Evolutionary conservation across 2,888 invertebrate species (phyloP).

Genomic region (Agriopis leucophaearia): DNA sequence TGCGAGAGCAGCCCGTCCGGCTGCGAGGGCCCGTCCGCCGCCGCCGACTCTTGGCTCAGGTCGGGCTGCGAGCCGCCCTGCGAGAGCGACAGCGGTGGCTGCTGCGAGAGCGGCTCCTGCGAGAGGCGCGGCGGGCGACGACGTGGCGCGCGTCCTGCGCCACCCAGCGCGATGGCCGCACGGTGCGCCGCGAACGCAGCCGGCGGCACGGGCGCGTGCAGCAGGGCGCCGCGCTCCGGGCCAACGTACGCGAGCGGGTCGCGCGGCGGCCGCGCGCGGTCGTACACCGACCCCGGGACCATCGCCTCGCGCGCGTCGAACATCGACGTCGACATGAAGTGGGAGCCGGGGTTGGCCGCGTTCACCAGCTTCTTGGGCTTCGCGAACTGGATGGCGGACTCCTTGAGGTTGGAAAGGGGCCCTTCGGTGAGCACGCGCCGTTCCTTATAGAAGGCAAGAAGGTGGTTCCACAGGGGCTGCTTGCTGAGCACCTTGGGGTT

Average conservation of each 20-base stretch:
- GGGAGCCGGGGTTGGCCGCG: conserved; percentile 97
- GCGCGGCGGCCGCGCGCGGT: conserved; percentile 92
- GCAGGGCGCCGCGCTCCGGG: conserved; percentile 91
- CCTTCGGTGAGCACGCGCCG: conserved; percentile 99
- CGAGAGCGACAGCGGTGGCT: conserved; percentile 90
- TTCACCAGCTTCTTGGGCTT: conserved; percentile 98
- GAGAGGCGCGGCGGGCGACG: conserved; percentile 81
- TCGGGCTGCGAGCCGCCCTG: conserved; percentile 91
- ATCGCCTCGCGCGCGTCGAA: conserved; percentile 98
- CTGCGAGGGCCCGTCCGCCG: conserved; percentile 96
- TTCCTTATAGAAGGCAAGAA: conserved; percentile 98
- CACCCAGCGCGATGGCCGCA: conserved; percentile 91
- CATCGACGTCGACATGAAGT: conserved; percentile 99
- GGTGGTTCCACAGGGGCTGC: conserved; percentile 99
- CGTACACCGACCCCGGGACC: conserved; percentile 97
- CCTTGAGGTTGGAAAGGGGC: conserved; percentile 98
- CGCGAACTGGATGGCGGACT: conserved; percentile 98
- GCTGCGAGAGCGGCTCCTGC: conserved; percentile 92
- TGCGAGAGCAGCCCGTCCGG: conserved; percentile 98
- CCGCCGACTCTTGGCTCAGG: conserved; percentile 93
- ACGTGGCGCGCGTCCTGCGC: conserved; percentile 75
- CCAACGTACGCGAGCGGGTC: conserved; percentile 98
- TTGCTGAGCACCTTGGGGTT: conserved; percentile 99
- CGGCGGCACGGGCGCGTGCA: conserved; percentile 95
- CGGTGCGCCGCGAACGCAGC: conserved; percentile 97